Percentiles rank a stretch among this genome's conserved stretches.
Evolutionary conservation across 1,140 invertebrate genomes (phyloP).

Genomic region (Acyrthosiphon pisum): DNA sequence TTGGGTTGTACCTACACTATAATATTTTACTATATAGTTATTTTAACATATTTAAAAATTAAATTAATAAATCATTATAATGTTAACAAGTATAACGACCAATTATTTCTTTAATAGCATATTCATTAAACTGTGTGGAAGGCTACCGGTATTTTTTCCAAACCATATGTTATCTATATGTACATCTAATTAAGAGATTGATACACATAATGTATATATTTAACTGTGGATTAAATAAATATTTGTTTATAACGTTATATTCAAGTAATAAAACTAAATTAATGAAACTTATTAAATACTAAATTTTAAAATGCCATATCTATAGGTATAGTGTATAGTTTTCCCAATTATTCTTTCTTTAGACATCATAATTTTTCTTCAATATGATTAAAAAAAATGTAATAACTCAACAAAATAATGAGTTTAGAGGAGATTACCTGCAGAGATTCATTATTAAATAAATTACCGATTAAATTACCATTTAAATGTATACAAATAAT

Average conservation of each 20-base stretch:
- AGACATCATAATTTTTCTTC: too few species aligned
- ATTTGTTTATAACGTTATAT: background rate
- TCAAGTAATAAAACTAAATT: background rate
- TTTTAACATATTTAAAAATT: background rate
- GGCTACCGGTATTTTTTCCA: background rate
- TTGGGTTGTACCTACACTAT: background rate
- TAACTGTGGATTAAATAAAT: background rate
- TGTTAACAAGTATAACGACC: background rate
- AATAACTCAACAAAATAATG: background rate
- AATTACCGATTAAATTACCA: background rate
- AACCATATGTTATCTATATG: background rate
- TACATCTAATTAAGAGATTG: background rate
- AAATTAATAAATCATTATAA: background rate
- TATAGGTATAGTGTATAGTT: background rate
- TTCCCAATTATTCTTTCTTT: background rate
- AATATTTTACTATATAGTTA: too few species aligned
- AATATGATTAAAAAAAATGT: background rate
- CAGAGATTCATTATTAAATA: background rate
- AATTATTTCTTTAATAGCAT: background rate
- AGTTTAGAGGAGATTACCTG: background rate
- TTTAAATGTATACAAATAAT: background rate
- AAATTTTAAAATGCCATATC: background rate
- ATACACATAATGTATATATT: background rate
- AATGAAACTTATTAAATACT: background rate
- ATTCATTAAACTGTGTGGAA: background rate